Conservation (phyloP, 2,797 vertebrate genomes). For the Loriculus beryllinus region DNA sequence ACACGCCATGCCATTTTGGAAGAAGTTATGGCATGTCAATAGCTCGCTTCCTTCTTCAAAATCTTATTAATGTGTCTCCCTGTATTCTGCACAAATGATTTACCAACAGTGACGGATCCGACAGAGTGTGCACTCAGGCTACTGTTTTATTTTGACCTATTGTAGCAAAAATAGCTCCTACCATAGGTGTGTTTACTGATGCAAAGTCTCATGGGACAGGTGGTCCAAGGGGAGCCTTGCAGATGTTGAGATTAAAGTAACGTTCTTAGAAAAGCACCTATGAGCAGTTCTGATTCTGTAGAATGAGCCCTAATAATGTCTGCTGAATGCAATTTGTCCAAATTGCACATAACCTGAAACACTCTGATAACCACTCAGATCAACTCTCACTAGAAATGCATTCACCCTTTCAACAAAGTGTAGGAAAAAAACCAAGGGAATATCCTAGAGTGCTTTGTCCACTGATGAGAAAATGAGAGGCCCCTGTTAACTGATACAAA, state of each 20-base stretch:
- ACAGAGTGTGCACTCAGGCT: not conserved
- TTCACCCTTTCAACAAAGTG: not conserved
- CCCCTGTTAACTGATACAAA: not conserved
- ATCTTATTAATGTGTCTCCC: not conserved
- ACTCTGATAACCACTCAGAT: not conserved
- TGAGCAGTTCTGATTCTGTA: not conserved
- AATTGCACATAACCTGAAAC: not conserved
- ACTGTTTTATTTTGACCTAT: not conserved
- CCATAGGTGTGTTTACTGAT: not conserved
- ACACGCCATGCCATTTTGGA: not conserved
- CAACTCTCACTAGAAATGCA: not conserved
- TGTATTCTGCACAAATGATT: not conserved
- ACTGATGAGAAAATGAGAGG: not conserved
- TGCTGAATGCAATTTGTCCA: not conserved
- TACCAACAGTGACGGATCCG: not conserved
- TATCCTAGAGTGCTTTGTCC: not conserved
- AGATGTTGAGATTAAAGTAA: not conserved
- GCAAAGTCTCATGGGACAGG: not conserved
- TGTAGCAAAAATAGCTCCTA: not conserved
- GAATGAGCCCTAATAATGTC: not conserved
- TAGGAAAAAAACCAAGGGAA: not conserved
- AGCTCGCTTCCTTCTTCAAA: not conserved
- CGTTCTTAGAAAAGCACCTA: not conserved
- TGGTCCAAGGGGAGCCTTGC: not conserved
- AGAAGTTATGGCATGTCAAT: not conserved